Evolutionary conservation across 2,113 vertebrate species (phyloP).

Genomic region (Sminthopsis crassicaudata): DNA sequence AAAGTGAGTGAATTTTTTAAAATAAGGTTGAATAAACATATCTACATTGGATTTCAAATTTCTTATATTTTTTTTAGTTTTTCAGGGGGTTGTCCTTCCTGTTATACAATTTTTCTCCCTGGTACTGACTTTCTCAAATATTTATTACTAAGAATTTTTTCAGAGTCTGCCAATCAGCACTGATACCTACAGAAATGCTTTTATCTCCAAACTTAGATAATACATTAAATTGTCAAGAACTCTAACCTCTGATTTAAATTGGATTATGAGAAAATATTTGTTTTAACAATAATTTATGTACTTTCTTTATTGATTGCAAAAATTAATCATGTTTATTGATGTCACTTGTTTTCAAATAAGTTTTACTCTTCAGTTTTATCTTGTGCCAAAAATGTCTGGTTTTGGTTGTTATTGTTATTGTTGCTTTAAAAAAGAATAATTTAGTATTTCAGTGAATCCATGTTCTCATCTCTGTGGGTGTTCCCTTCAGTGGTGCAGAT

Average conservation of each 20-base stretch:
- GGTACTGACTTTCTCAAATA: neutral
- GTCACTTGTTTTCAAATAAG: neutral
- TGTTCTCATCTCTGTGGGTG: neutral
- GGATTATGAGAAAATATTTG: neutral
- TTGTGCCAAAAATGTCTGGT: neutral
- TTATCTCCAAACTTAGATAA: neutral
- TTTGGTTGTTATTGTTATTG: neutral
- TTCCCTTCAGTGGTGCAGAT: neutral
- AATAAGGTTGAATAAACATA: constrained; percentile 3
- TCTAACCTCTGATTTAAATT: constrained; percentile 4
- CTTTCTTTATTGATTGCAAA: neutral
- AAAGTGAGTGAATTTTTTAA: neutral
- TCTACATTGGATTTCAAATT: neutral
- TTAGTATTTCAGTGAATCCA: neutral
- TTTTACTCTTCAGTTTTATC: neutral
- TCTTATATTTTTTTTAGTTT: neutral
- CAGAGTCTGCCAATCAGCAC: neutral
- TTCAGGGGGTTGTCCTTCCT: neutral
- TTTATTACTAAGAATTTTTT: neutral
- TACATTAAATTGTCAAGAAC: neutral
- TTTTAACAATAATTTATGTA: constrained; percentile 9
- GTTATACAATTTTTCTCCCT: neutral
- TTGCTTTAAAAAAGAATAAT: neutral
- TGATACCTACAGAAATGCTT: neutral
- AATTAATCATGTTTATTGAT: neutral